Conservation (phyloP, 2,888 invertebrate species). For the Stegophylla sp. region DNA sequence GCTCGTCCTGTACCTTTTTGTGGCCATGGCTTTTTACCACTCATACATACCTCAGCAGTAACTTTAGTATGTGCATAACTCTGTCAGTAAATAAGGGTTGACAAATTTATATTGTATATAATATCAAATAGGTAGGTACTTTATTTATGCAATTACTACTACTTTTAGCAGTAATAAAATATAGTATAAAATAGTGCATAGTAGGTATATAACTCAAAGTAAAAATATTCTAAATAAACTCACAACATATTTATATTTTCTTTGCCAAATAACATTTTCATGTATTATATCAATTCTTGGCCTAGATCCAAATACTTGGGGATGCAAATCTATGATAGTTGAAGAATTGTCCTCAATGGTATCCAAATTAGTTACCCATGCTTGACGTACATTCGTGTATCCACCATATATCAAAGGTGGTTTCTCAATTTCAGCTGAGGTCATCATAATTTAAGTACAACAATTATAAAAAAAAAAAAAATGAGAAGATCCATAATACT, state of each 20-base stretch:
- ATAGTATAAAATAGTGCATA: too few species aligned
- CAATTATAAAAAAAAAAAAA: background rate
- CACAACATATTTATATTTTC: conserved; percentile 78
- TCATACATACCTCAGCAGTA: conserved; percentile 81
- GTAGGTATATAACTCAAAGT: background rate
- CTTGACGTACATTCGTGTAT: conserved; percentile 69
- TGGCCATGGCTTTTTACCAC: conserved; percentile 94
- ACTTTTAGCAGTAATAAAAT: too few species aligned
- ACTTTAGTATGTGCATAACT: conserved; percentile 78
- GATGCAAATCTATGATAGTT: conserved; percentile 89
- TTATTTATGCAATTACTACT: too few species aligned
- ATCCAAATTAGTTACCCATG: conserved; percentile 86
- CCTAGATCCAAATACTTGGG: conserved; percentile 80
- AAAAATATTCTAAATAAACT: too few species aligned
- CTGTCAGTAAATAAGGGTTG: conserved; percentile 62
- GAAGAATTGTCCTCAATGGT: conserved; percentile 77
- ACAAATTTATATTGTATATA: background rate
- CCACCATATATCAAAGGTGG: conserved; percentile 43
- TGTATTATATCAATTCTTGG: conserved; percentile 88
- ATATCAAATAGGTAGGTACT: too few species aligned
- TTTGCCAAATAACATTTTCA: conserved; percentile 87
- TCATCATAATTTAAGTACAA: background rate
- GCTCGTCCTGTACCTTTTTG: conserved; percentile 93
- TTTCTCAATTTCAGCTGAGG: conserved; percentile 15
- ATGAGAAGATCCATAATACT: background rate